Conservation (phyloP, 2,797 vertebrate species). For the Lophius americanus region DNA sequence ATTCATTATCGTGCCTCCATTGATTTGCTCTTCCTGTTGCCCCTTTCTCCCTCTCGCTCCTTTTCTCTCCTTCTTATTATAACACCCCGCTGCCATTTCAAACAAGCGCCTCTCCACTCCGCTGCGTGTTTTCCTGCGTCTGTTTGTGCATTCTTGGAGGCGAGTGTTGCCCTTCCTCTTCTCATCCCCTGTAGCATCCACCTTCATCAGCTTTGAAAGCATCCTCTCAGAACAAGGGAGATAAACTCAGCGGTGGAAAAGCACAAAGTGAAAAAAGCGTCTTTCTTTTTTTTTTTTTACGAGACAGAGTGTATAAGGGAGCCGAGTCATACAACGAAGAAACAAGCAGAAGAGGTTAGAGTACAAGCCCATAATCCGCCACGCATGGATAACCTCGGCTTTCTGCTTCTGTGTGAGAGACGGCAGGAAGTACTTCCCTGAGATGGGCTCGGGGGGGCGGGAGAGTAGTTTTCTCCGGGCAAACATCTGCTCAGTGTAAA, state of each 20-base stretch:
- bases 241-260: conserved; percentile 40
- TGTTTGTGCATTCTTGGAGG: conserved; percentile 10
- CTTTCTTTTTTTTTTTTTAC: background rate
- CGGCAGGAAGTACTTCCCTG: conserved; percentile 3
- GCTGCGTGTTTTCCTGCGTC: conserved; percentile 15
- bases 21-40: conserved; percentile 62
- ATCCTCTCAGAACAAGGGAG: conserved; percentile 53
- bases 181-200: conserved; percentile 57
- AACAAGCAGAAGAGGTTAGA: conserved; percentile 28
- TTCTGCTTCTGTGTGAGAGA: conserved; percentile 4
- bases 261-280: background rate
- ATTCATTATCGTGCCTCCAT: conserved; percentile 73
- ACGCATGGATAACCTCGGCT: conserved; percentile 30
- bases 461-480: conserved; percentile 30
- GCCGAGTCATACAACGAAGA: conserved; percentile 25
- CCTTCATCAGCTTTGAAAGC: conserved; percentile 62
- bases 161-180: conserved; percentile 15
- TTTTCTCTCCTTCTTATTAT: conserved; percentile 23
- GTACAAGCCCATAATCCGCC: conserved; percentile 15
- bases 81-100: conserved; percentile 53
- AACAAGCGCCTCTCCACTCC: conserved; percentile 41
- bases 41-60: conserved; percentile 28
- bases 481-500: conserved; percentile 58
- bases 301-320: background rate
- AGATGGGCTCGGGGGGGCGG: background rate